A percentile compares a stretch with the other conserved stretches of the same genome.
phyloP scores from a whole-genome alignment of 2,113 vertebrate species.

The Laticauda colubrina region DNA sequence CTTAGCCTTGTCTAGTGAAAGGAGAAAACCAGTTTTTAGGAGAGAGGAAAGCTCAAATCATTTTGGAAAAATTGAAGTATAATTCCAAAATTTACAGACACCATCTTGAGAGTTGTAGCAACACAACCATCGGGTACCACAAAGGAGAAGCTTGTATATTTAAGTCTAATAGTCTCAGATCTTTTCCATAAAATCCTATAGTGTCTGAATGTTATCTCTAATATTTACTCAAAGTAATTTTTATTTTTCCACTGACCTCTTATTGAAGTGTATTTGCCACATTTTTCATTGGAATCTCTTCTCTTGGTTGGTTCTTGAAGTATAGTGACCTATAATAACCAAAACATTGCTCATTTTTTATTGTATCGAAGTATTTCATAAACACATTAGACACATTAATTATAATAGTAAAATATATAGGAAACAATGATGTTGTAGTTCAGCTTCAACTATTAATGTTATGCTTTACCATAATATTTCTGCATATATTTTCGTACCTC shows the following conservation, averaged over 20 bases:
- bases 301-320: conserved; percentile 71
- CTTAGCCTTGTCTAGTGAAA: not conserved
- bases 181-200: not conserved
- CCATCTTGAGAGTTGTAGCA: not conserved
- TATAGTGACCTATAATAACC: conserved; percentile 79
- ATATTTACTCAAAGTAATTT: not conserved
- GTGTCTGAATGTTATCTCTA: not conserved
- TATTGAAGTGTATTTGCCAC: conserved; percentile 48
- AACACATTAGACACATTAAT: not conserved
- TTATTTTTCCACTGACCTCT: conserved; percentile 57
- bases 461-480: not conserved
- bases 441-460: not conserved
- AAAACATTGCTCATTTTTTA: conserved; percentile 6
- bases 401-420: not conserved
- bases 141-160: not conserved
- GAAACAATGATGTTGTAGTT: not conserved
- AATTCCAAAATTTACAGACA: not conserved
- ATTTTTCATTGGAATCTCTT: conserved; percentile 39
- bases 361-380: not conserved
- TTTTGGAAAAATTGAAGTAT: not conserved
- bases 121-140: not conserved
- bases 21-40: not conserved
- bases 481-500: not conserved
- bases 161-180: not conserved
- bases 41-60: not conserved